Percentiles rank a stretch among this genome's conserved stretches.
Evolutionary conservation across 1,140 invertebrate genomes (phyloP).

Genomic region (Penaeus vannamei): DNA sequence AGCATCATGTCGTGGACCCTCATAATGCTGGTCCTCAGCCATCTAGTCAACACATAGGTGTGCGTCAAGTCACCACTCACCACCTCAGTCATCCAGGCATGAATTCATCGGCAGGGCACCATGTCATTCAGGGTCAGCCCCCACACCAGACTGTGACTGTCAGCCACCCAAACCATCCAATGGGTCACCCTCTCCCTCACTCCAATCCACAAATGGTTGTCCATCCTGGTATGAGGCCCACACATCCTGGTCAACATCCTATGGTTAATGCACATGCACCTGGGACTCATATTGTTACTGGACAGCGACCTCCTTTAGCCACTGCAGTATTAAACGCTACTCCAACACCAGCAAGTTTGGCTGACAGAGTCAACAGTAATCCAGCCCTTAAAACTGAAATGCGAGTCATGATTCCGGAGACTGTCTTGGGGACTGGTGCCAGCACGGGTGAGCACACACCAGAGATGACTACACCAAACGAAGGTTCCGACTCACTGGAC

Average conservation of each 20-base stretch:
- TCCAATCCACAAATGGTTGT: constrained; percentile 42
- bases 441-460: constrained; percentile 75
- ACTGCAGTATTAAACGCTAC: constrained; percentile 24
- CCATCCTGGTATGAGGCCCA: constrained; percentile 51
- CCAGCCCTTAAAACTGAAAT: constrained; percentile 62
- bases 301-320: constrained; percentile 37
- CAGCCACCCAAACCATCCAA: constrained; percentile 44
- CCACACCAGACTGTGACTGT: constrained; percentile 43
- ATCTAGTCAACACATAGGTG: constrained; percentile 55
- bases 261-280: constrained; percentile 46
- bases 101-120: constrained; percentile 47
- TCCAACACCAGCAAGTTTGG: constrained; percentile 52
- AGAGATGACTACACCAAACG: constrained; percentile 70
- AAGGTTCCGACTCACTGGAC: constrained; percentile 54
- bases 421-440: constrained; percentile 57
- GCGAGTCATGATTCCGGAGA: constrained; percentile 65
- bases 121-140: constrained; percentile 50
- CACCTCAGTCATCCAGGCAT: constrained; percentile 54
- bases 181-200: constrained; percentile 38
- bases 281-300: constrained; percentile 45
- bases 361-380: constrained; percentile 57
- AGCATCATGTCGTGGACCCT: constrained; percentile 36
- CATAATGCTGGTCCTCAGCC: constrained; percentile 35
- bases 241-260: constrained; percentile 57
- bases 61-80: constrained; percentile 56